Evolutionary conservation across 2,888 invertebrate species (phyloP).

Genomic region (Chrysina gloriosa): DNA sequence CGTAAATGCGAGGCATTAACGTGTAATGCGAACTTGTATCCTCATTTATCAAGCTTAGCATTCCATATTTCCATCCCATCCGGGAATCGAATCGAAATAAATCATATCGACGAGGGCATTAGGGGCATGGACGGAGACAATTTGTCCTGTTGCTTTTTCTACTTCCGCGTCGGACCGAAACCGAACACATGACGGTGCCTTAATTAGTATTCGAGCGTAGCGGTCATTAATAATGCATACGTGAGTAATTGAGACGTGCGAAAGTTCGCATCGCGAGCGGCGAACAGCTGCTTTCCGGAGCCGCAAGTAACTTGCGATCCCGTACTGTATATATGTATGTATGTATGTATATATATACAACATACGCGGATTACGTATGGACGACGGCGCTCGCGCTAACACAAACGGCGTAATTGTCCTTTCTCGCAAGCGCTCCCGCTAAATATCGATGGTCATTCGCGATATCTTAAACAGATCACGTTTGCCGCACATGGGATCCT

Average conservation of each 20-base stretch:
- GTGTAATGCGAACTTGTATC: too few relatives aligned
- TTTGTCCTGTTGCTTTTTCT: not conserved
- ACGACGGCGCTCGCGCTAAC: slow-evolving; percentile 1
- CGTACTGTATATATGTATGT: not conserved
- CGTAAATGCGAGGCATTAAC: too few relatives aligned
- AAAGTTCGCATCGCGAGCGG: slow-evolving; percentile 21
- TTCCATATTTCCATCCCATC: too few relatives aligned
- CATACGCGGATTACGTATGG: slow-evolving; percentile 3
- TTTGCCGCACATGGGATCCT: too few relatives aligned
- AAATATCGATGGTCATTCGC: slow-evolving; percentile 7
- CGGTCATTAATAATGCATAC: slow-evolving; percentile 27
- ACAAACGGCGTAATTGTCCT: slow-evolving; percentile 17
- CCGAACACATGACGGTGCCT: slow-evolving; percentile 10
- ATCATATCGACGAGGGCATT: not conserved
- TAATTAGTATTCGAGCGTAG: slow-evolving; percentile 31
- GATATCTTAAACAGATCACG: slow-evolving; percentile 25
- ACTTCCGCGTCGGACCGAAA: not conserved
- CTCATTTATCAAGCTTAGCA: too few relatives aligned
- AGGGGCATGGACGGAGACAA: not conserved
- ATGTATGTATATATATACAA: not conserved
- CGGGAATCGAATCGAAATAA: not conserved
- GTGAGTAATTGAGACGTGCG: slow-evolving; percentile 36
- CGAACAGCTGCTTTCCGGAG: not conserved
- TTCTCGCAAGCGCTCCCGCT: slow-evolving; percentile 16
- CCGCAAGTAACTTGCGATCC: not conserved